Base-by-base conservation (phyloP, 2,888 invertebrate genomes). In the Euzophera pinguis region DNA sequence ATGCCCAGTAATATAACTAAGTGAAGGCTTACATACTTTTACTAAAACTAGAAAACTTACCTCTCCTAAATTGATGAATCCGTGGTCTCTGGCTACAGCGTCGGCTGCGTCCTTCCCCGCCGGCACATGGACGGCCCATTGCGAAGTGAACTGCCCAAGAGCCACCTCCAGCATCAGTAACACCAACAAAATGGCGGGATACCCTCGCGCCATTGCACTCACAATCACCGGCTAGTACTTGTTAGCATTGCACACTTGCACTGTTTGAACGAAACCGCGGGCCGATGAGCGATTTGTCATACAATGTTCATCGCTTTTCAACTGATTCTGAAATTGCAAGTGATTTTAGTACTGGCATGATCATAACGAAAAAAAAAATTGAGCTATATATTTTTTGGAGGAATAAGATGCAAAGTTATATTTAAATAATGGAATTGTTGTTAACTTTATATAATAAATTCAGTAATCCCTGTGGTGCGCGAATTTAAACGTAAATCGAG, bases 121-220 rank as follows among this genome's bases (percentile, higher is more conserved):
- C 16, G 93, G 93, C 71, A 97, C 93, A 75, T 96, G 94, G 55
- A 96, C 95, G 58, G 96, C 97, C 96, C 96, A 97, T 82, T 96
- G 95, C 80, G 95, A 94, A 60, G 95, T 94, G 80, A 92, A 97
- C 75, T 94, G 93, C 50, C 82, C 80, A 53, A 76, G 75, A 54
- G 69, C 67, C 59, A 77, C 77, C 67, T 78, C 57, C 62, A 75
- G 58, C 53, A 67, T 69, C 66, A 80, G 63, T 63, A 69, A 71
- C 70, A 84, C 72, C 75, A 84, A 67, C 63, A 51, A 43, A 22
- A 79, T 68, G 73, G 76, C 80, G 70, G 78, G 67, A 72, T 66
- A 79, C 69, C 75, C 71, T 65, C 75, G 78, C 81, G 85, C 85
- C 89, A 87, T 85, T 76, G 77, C 86, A 85, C 82, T 65, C 79